These are phyloP conservation scores for Holcopasites calliopsidis DNA, from an alignment of 1,140 invertebrate species.

Conservation along the genomic window DNA sequence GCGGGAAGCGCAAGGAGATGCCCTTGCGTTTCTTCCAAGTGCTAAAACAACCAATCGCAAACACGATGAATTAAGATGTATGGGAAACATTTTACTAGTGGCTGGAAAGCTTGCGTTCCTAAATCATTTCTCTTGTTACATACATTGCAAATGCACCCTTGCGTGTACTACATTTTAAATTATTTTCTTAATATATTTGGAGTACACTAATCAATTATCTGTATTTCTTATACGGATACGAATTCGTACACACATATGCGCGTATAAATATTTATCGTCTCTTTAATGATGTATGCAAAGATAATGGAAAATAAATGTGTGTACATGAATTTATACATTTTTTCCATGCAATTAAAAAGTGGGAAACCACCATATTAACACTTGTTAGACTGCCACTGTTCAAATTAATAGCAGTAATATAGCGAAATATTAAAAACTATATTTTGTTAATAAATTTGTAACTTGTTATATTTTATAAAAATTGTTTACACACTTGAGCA, in stretches of 20 bases:
- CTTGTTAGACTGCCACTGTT: no score
- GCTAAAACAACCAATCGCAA: slow-evolving; percentile 23
- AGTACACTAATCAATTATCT: background rate
- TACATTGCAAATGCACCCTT: background rate
- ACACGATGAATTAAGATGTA: background rate
- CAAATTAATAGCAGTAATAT: no score
- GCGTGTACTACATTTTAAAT: background rate
- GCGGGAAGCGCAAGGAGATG: slow-evolving; percentile 37
- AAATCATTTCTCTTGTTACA: background rate
- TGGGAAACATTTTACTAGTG: background rate
- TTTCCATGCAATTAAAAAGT: no score
- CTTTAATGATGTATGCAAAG: no score
- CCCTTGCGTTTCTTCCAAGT: no score
- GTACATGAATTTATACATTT: no score
- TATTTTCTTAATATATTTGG: background rate
- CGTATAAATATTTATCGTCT: background rate
- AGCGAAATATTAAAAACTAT: no score
- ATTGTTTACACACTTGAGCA: background rate
- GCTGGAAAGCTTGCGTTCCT: background rate
- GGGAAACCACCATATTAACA: no score
- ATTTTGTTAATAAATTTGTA: no score
- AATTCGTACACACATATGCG: no score
- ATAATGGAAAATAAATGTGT: no score
- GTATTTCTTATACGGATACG: no score
- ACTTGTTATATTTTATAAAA: background rate